Conservation (phyloP, 2,113 vertebrate species). For the Microcebus lehilahytsara region DNA sequence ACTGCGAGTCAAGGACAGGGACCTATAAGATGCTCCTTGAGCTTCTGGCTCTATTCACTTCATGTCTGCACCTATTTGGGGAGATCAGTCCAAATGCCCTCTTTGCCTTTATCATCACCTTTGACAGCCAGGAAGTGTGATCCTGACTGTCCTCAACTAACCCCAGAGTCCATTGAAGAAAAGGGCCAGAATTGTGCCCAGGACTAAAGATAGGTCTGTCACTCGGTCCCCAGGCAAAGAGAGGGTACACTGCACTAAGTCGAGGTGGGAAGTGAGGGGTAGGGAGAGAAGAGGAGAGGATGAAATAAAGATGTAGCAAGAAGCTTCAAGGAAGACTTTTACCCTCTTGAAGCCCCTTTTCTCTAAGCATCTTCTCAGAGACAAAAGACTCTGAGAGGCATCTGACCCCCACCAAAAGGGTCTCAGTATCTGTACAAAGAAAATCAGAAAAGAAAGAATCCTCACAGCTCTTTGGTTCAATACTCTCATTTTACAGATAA, state of each 20-base stretch:
- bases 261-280: background rate
- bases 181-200: background rate
- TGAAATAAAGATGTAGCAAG: background rate
- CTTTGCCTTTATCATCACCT: slow-evolving; percentile 29
- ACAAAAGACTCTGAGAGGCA: background rate
- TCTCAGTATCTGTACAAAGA: background rate
- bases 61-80: background rate
- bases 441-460: background rate
- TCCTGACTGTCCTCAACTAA: slow-evolving; percentile 55
- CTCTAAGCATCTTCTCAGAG: slow-evolving; percentile 1
- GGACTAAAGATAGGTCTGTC: background rate
- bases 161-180: slow-evolving; percentile 51
- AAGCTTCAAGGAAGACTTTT: background rate
- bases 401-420: background rate
- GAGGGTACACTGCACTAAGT: background rate
- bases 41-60: background rate
- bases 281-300: background rate
- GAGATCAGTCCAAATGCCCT: background rate
- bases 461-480: background rate
- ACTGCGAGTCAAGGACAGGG: background rate
- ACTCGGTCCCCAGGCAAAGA: background rate
- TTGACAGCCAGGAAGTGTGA: slow-evolving; percentile 1
- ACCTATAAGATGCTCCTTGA: background rate
- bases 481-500: background rate
- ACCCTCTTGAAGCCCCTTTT: background rate